Evolutionary conservation across 2,113 vertebrate genomes (phyloP).

Genomic region (Platichthys stellatus): DNA sequence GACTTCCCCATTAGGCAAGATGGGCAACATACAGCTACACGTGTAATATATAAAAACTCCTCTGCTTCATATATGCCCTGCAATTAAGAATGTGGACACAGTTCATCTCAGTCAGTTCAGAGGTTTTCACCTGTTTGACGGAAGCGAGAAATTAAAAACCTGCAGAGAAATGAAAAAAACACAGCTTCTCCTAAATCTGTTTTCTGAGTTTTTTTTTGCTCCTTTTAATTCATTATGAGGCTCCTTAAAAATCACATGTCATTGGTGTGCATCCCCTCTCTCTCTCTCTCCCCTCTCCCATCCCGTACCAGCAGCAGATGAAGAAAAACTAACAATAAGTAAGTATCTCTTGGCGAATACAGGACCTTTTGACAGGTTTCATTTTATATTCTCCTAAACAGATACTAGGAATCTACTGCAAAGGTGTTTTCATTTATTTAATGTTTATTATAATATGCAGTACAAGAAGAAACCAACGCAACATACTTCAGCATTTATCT

Average conservation of each 20-base stretch:
- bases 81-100: not conserved
- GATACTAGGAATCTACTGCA: not conserved
- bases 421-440: not conserved
- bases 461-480: too few relatives aligned
- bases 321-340: too few relatives aligned
- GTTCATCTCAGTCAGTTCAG: not conserved
- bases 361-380: too few relatives aligned
- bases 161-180: not conserved
- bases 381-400: not conserved
- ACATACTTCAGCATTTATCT: too few relatives aligned
- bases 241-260: too few relatives aligned
- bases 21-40: not conserved
- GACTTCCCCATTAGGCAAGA: not conserved
- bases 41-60: too few relatives aligned
- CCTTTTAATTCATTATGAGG: too few relatives aligned
- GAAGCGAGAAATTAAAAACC: not conserved
- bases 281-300: too few relatives aligned
- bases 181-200: not conserved
- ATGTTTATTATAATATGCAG: too few relatives aligned
- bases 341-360: too few relatives aligned
- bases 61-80: not conserved
- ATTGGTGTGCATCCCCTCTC: too few relatives aligned
- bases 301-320: too few relatives aligned
- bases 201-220: not conserved
- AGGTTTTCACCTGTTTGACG: not conserved